Conservation (phyloP, 2,797 vertebrate genomes). For the Mormyrus hasselquistii region DNA sequence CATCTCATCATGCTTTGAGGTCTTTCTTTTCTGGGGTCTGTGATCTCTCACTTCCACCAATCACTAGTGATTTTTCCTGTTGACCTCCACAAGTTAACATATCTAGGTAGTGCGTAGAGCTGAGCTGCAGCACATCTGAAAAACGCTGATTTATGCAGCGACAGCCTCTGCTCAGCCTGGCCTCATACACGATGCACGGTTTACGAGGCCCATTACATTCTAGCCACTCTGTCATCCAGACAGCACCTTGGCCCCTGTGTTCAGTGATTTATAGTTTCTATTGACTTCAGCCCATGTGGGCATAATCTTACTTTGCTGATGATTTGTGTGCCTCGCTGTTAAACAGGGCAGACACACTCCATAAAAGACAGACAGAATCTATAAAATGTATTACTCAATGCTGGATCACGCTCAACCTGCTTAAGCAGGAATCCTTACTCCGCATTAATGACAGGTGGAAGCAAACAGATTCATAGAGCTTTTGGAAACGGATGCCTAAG, state of each 20-base stretch:
- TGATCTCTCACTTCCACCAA: background rate
- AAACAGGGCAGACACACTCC: background rate
- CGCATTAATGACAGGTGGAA: background rate
- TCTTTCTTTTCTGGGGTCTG: background rate
- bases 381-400: slow-evolving; percentile 4
- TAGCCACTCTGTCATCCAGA: slow-evolving; percentile 13
- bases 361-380: background rate
- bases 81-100: background rate
- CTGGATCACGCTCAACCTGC: background rate
- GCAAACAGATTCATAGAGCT: background rate
- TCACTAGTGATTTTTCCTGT: background rate
- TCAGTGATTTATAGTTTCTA: background rate
- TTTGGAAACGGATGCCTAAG: background rate
- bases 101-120: background rate
- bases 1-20: background rate
- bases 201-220: background rate
- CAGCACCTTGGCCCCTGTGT: background rate
- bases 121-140: background rate
- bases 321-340: background rate
- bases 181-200: background rate
- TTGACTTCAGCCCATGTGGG: background rate
- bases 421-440: background rate
- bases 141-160: background rate
- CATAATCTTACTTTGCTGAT: background rate
- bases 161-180: background rate